Base-by-base conservation (phyloP, 2,797 vertebrate genomes). In the Cephalopachus bancanus region DNA sequence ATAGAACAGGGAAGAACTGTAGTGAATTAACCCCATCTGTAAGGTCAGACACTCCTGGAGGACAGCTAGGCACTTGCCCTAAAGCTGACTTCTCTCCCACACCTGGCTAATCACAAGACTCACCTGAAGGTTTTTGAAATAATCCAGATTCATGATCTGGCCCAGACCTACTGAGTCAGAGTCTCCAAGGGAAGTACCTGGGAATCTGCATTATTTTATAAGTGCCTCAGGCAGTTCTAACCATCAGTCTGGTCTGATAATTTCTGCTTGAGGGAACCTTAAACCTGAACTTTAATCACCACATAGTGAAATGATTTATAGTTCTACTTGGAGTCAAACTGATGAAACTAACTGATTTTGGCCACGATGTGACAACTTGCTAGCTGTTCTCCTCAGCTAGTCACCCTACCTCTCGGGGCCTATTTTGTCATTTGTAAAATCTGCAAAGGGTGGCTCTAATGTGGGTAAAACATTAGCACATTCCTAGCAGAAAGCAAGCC, bases 221-320 rank as follows among this genome's bases (percentile, higher is more conserved):
- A 94, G 53, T 30, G 4, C n/a, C 1, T 22, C 4, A 3, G 80
- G 26, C 53, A 65, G 33, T 64, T 79, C 79, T 75, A n/a, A 53
- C 64, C 19, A 24, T 55, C 69, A 53, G 30, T 84, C 64, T 9
- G 53, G 17, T 94, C 69, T 95, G 87, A 12, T 94, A 3, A 2
- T 85, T 94, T 95, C 72, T 95, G 74, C 83, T 53, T 4, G 14
- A 95, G 30, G 60, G 49, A 93, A 49, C 5, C 86, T 86, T 51
- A 51, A 64, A 55, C 11, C 87, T 83, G 53, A 96, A 90, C 80
- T 75, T 85, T 22, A 93, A 15, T 57, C 24, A 37, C 49, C 26
- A 64, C 53, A 15, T 16, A 11, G 30, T 9, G 44, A 71, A 69
- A 10, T 59, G 74, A 89, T 74, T 88, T 74, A n/a, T 62, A 78